Evolutionary conservation across 2,888 invertebrate species (phyloP), one percentile per base, ranked within the genome.

Genomic region (Chymomyza caudatula): DNA sequence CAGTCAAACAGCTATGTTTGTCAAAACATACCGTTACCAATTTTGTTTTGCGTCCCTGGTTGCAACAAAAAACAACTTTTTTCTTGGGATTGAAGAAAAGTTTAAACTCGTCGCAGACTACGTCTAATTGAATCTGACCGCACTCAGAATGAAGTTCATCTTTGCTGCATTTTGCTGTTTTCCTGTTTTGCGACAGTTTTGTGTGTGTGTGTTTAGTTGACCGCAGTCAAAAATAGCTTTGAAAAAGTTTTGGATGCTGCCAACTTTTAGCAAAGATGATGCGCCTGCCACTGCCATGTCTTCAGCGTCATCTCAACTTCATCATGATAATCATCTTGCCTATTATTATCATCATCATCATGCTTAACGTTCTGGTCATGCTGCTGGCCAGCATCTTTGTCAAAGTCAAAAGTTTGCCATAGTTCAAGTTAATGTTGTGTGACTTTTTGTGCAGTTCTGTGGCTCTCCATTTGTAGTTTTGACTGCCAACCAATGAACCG

Each of bases 341-440:
- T 43, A 25, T 11, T 20, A 20, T 13, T 29, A 57, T 15, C 44
- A 23, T 44, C 44, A 17, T 49, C 29, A 23, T 44, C 44, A 17
- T 49, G 17, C 25, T 23, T 22, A 17, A 3, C n/a, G 22, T 37
- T 37, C 8, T 54, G 4, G 22, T 22, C n/a, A 23, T 20, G 23
- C 15, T 22, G 17, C 13, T 54, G 61, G 53, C 29, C 44, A 60
- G 69, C 69, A 71, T 77, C 78, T 77, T 81, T 69, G 74, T 78
- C 78, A 84, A 81, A 77, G 80, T 80, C 86, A 72, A 73, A 82
- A 85, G 79, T 86, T 86, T 70, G 71, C 67, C 84, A 80, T 80
- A 86, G 82, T 82, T 84, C 85, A 86, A 82, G 82, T 84, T 86
- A 86, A 82, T 86, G 86, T 84, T 81, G 82, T 84, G 86, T 86